Conservation (phyloP, 1,140 invertebrate genomes). For the Papilio aristodemus region DNA sequence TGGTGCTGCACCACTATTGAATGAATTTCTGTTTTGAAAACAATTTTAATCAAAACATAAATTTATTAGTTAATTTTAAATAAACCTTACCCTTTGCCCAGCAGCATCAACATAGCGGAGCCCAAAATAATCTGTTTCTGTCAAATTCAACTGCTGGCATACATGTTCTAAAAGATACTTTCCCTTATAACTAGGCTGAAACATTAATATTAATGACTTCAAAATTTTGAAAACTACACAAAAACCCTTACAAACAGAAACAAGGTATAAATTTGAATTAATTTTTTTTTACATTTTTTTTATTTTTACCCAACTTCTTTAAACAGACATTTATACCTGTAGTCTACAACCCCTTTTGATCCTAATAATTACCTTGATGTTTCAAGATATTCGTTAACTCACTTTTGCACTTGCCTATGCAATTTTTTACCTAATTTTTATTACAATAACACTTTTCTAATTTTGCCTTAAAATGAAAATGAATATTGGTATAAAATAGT, state of each 20-base stretch:
- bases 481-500: neutral
- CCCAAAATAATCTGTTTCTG: constrained; percentile 98
- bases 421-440: too few relatives aligned
- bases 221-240: constrained; percentile 15
- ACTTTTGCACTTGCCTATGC: too few relatives aligned
- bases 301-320: too few relatives aligned
- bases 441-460: too few relatives aligned
- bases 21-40: neutral
- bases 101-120: constrained; percentile 95
- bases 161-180: constrained; percentile 96
- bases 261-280: too few relatives aligned
- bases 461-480: neutral
- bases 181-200: constrained; percentile 95
- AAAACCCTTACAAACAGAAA: too few relatives aligned
- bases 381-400: too few relatives aligned
- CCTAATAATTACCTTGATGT: too few relatives aligned
- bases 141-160: constrained; percentile 94
- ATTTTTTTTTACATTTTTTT: too few relatives aligned
- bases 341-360: too few relatives aligned
- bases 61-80: constrained; percentile 6
- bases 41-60: constrained; percentile 22
- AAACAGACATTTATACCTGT: too few relatives aligned
- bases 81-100: constrained; percentile 91
- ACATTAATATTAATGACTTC: neutral
- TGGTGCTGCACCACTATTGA: too few relatives aligned